Evolutionary conservation across 2,113 vertebrate species (phyloP).

Genomic region (Sinocyclocheilus anshuiensis): DNA sequence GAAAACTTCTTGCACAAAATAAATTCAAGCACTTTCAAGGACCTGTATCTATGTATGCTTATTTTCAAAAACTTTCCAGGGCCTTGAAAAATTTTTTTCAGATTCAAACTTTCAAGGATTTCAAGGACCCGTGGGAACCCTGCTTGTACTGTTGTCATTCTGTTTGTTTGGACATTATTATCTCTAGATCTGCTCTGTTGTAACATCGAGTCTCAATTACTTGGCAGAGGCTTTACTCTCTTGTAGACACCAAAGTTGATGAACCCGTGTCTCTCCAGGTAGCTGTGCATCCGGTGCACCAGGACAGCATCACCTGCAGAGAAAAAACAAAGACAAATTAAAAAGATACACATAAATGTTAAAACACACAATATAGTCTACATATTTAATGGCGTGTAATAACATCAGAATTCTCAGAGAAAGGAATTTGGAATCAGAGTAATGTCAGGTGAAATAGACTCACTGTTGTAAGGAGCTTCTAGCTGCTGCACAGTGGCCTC

Average conservation of each 20-base stretch:
- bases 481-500: conserved; percentile 92
- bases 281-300: conserved; percentile 96
- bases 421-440: background rate
- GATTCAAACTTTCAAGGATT: too few relatives aligned
- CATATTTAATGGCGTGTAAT: background rate
- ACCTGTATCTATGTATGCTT: too few relatives aligned
- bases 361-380: background rate
- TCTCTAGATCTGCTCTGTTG: background rate
- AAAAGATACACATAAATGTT: background rate
- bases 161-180: background rate
- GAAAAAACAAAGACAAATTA: background rate
- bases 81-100: too few relatives aligned
- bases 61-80: too few relatives aligned
- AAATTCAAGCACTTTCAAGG: too few relatives aligned
- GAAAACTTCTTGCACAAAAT: too few relatives aligned
- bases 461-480: conserved; percentile 97
- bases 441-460: conserved; percentile 62
- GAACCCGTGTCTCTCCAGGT: conserved; percentile 93
- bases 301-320: conserved; percentile 90
- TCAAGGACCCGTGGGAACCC: too few relatives aligned
- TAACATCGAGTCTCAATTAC: conserved; percentile 74
- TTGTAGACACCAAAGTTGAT: conserved; percentile 99
- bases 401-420: background rate
- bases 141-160: background rate
- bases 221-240: conserved; percentile 93